phyloP scores from a whole-genome alignment of 30 jellyfish, hydroid and myxozoan genomes.

The Pseudorhiza aurosa region DNA sequence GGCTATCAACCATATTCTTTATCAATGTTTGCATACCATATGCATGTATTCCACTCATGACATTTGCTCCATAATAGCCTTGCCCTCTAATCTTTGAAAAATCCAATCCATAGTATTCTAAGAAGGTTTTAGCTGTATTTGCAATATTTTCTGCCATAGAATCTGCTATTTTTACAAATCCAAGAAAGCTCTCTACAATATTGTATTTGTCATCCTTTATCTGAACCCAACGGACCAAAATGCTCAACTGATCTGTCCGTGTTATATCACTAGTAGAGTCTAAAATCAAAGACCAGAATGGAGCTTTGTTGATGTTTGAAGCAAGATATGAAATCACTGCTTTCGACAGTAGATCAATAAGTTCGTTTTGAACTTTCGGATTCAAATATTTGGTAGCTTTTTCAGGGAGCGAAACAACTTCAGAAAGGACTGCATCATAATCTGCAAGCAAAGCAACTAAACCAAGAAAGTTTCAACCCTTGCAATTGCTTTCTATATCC shows the following conservation, averaged over 20 bases:
- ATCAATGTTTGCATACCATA: conserved; percentile 9
- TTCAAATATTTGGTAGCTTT: conserved; percentile 17
- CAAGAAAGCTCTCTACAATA: conserved; percentile 4
- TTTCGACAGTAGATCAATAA: conserved; percentile 13
- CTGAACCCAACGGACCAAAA: conserved; percentile 7
- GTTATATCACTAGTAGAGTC: conserved; percentile 39
- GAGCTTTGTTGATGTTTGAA: background rate
- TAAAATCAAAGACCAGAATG: conserved; percentile 16
- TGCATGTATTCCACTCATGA: background rate
- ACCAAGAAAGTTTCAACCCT: conserved; percentile 44
- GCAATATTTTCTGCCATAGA: conserved; percentile 11
- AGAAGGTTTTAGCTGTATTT: background rate
- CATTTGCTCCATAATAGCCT: conserved; percentile 36
- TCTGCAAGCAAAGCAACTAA: conserved; percentile 34
- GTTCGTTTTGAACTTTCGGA: conserved; percentile 26
- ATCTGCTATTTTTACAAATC: conserved; percentile 9
- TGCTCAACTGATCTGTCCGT: conserved; percentile 22
- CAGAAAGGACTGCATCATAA: conserved; percentile 32
- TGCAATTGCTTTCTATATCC: conserved; percentile 7
- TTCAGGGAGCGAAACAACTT: background rate
- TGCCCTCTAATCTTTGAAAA: conserved; percentile 8
- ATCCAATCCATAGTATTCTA: background rate
- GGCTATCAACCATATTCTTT: background rate
- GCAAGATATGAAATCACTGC: conserved; percentile 6
- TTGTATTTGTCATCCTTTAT: conserved; percentile 2